Conservation (phyloP, 1,140 invertebrate genomes). For the Rhynchophorus ferrugineus region DNA sequence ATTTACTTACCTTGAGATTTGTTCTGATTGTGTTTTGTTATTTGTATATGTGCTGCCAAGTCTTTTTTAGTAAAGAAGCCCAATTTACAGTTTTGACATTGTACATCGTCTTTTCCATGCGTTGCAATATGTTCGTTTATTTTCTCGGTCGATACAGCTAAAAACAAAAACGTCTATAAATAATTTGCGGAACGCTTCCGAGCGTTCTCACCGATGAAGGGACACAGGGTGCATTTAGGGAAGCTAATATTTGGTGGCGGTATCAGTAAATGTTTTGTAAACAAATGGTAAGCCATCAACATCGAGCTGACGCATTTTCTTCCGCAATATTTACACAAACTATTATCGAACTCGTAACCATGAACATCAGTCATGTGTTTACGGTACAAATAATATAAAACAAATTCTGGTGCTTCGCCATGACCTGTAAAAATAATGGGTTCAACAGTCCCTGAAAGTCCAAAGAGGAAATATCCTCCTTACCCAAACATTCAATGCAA, state of each 20-base stretch:
- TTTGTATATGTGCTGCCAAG: conserved; percentile 48
- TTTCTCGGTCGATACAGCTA: conserved; percentile 51
- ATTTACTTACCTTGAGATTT: too few relatives aligned
- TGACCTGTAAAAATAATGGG: conserved; percentile 34
- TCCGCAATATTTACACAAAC: conserved; percentile 79
- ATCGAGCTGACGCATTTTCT: conserved; percentile 67
- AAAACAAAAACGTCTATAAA: conserved; percentile 3
- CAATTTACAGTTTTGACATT: conserved; percentile 47
- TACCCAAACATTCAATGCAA: conserved; percentile 51
- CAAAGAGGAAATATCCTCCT: neutral
- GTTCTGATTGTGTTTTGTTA: conserved; percentile 48
- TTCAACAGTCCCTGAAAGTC: neutral
- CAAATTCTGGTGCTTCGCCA: conserved; percentile 59
- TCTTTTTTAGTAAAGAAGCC: conserved; percentile 44
- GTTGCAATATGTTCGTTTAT: conserved; percentile 58
- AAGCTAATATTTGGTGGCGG: conserved; percentile 61
- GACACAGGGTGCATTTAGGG: conserved; percentile 70
- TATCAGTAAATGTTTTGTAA: conserved; percentile 68
- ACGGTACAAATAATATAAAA: conserved; percentile 67
- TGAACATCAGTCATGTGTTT: conserved; percentile 75
- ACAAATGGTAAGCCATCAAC: conserved; percentile 70
- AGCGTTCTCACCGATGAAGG: conserved; percentile 50
- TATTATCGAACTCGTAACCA: conserved; percentile 67
- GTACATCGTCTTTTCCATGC: conserved; percentile 44
- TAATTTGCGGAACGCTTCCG: neutral